Conservation (phyloP, 2,888 invertebrate genomes). For the Eretmocerus hayati region DNA sequence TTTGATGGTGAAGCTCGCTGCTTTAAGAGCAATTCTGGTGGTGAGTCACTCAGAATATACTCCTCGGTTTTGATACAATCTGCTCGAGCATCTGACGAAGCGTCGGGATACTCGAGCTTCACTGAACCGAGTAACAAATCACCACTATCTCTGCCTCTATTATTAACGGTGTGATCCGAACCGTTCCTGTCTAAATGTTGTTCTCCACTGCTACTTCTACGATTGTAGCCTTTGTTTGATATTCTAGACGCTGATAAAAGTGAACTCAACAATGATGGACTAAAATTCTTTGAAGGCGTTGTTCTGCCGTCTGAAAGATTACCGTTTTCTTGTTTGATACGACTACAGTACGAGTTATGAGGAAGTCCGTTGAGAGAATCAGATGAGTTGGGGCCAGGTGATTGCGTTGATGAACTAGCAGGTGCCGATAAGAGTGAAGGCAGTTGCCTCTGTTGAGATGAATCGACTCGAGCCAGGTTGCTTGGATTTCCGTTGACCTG, state of each 20-base stretch:
- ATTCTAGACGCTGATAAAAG: conserved; percentile 33
- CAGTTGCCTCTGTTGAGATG: conserved; percentile 18
- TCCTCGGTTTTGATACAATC: conserved; percentile 31
- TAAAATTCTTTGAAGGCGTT: conserved; percentile 23
- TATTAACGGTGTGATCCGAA: conserved; percentile 19
- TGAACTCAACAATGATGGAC: conserved; percentile 29
- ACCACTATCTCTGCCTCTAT: conserved; percentile 20
- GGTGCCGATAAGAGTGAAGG: conserved; percentile 15
- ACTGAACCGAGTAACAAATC: conserved; percentile 21
- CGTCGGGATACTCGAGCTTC: conserved; percentile 29
- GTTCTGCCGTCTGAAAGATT: conserved; percentile 9
- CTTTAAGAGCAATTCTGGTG: too few species aligned
- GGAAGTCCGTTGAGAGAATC: conserved; percentile 35
- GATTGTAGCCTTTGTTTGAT: conserved; percentile 19
- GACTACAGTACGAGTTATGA: conserved; percentile 26
- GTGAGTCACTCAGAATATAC: conserved; percentile 22
- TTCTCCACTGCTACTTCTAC: conserved; percentile 12
- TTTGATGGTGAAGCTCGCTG: too few species aligned
- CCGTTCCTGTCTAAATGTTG: conserved; percentile 6
- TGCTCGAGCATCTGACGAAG: conserved; percentile 19
- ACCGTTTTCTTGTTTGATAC: conserved; percentile 38
- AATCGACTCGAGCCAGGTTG: too few species aligned
- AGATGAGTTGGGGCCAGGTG: conserved; percentile 20
- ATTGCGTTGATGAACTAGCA: conserved; percentile 9
- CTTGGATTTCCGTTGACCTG: too few species aligned